These are phyloP conservation scores for Tipula vernalis DNA, from an alignment of 2,888 invertebrate species.

Conservation along the genomic window DNA sequence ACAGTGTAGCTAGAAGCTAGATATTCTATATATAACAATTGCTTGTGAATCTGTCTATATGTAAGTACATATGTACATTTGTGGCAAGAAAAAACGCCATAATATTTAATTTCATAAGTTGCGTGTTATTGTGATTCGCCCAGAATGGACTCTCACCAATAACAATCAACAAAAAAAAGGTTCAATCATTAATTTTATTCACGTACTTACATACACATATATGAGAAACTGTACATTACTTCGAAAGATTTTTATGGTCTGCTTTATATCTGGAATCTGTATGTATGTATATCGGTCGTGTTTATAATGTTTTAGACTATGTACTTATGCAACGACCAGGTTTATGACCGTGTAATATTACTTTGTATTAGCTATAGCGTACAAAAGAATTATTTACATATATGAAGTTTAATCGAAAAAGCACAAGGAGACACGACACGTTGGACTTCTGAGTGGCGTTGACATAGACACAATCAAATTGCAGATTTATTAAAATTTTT, in stretches of 20 bases:
- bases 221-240: not conserved
- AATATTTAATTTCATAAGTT: not conserved
- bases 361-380: not conserved
- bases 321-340: not conserved
- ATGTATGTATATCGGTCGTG: not conserved
- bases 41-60: not conserved
- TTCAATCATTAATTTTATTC: not conserved
- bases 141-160: not conserved
- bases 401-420: not conserved
- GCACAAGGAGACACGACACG: not conserved
- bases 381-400: not conserved
- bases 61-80: too few relatives aligned
- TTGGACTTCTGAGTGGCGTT: not conserved
- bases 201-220: not conserved
- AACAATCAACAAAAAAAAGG: not conserved
- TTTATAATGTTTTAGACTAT: not conserved
- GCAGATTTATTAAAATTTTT: not conserved
- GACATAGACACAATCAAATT: not conserved
- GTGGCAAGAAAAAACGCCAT: not conserved
- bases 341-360: not conserved
- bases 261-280: not conserved
- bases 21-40: not conserved
- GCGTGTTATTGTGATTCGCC: not conserved
- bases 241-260: not conserved
- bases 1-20: too few relatives aligned